Conservation (phyloP, 2,797 vertebrate species). For the Fringilla coelebs region DNA sequence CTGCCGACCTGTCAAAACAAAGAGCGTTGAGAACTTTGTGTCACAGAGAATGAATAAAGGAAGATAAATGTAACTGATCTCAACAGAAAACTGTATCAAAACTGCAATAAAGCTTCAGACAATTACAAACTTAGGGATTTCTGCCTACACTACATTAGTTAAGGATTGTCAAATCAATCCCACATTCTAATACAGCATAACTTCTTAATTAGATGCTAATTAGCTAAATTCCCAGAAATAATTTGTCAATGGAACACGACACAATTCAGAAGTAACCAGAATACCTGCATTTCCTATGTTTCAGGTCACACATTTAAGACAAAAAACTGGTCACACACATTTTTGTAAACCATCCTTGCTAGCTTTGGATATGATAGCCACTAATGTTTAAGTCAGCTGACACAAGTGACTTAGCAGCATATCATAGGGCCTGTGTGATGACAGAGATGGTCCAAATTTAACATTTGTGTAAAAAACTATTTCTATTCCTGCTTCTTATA, state of each 20-base stretch:
- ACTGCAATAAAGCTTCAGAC: background rate
- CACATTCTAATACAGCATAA: background rate
- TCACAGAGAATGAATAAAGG: background rate
- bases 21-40: background rate
- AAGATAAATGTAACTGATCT: background rate
- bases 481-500: background rate
- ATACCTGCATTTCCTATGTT: background rate
- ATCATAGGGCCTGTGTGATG: background rate
- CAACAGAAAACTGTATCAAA: background rate
- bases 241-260: background rate
- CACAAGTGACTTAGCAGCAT: background rate
- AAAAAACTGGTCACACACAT: background rate
- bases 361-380: background rate
- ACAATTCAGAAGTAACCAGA: background rate
- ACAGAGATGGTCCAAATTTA: background rate
- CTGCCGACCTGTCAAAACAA: conserved; percentile 84
- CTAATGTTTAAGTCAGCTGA: background rate
- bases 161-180: background rate
- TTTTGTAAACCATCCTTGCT: background rate
- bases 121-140: background rate
- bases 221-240: background rate
- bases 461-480: background rate
- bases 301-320: background rate
- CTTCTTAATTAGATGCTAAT: background rate
- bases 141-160: background rate